phyloP scores from a whole-genome alignment of 2,797 vertebrate species.

The Hypotaenidia okinawae region DNA sequence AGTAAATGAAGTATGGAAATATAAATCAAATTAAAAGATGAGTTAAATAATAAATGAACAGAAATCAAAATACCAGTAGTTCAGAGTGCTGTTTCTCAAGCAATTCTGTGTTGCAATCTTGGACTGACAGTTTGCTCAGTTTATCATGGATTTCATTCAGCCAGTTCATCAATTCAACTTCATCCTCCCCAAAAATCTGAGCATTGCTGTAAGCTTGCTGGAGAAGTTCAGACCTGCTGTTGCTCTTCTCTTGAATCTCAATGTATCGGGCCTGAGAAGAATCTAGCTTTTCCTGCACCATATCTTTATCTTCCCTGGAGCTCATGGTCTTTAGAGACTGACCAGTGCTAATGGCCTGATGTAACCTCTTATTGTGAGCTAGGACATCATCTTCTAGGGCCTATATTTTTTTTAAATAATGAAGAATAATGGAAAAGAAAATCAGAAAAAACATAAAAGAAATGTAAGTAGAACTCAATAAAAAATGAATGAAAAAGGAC shows the following conservation, averaged over 20 bases:
- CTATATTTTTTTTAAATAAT: slow-evolving; percentile 78
- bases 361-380: slow-evolving; percentile 90
- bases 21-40: slow-evolving; percentile 43
- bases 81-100: slow-evolving; percentile 90
- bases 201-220: slow-evolving; percentile 94
- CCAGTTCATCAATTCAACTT: slow-evolving; percentile 98
- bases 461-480: slow-evolving; percentile 52
- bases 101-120: slow-evolving; percentile 85
- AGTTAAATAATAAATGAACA: slow-evolving; percentile 72
- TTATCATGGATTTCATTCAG: slow-evolving; percentile 88
- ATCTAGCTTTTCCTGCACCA: slow-evolving; percentile 93
- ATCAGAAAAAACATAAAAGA: slow-evolving; percentile 70
- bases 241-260: slow-evolving; percentile 92
- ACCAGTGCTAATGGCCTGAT: slow-evolving; percentile 90
- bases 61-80: slow-evolving; percentile 89
- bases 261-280: slow-evolving; percentile 86
- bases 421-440: slow-evolving; percentile 70
- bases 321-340: slow-evolving; percentile 91
- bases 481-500: slow-evolving; percentile 7
- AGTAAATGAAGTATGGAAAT: slow-evolving; percentile 34
- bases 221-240: slow-evolving; percentile 90
- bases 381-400: slow-evolving; percentile 93
- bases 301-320: slow-evolving; percentile 94
- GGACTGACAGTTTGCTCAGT: slow-evolving; percentile 86
- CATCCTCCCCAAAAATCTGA: slow-evolving; percentile 95